phyloP scores from a whole-genome alignment of 1,140 invertebrate species.

The Papilio helenus region DNA sequence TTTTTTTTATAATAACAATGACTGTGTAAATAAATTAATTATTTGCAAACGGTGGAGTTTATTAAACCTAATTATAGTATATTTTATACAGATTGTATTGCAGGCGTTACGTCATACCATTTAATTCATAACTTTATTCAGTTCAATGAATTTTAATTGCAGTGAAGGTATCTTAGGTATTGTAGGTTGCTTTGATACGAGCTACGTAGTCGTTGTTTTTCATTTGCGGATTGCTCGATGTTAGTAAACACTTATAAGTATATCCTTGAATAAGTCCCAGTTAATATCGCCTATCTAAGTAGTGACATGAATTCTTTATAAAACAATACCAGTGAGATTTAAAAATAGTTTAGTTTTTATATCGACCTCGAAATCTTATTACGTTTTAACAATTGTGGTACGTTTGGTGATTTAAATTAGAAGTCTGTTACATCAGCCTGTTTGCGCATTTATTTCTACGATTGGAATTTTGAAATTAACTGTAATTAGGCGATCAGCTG shows the following conservation, averaged over 20 bases:
- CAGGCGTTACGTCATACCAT: no score
- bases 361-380: not conserved
- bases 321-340: not conserved
- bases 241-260: not conserved
- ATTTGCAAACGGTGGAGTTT: not conserved
- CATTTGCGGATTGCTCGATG: not conserved
- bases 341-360: not conserved
- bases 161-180: not conserved
- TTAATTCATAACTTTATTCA: no score
- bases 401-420: not conserved
- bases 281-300: not conserved
- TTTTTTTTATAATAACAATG: constrained; percentile 28
- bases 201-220: not conserved
- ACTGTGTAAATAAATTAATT: not conserved
- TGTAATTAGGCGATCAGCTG: no score
- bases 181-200: not conserved
- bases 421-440: not conserved
- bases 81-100: no score
- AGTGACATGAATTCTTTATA: not conserved
- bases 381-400: not conserved
- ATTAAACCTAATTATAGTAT: not conserved
- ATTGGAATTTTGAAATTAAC: not conserved
- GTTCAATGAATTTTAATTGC: not conserved
- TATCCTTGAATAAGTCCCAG: not conserved
- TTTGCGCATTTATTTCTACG: not conserved